Conservation (phyloP, 2,888 invertebrate genomes). For the Coenonympha glycerion region DNA sequence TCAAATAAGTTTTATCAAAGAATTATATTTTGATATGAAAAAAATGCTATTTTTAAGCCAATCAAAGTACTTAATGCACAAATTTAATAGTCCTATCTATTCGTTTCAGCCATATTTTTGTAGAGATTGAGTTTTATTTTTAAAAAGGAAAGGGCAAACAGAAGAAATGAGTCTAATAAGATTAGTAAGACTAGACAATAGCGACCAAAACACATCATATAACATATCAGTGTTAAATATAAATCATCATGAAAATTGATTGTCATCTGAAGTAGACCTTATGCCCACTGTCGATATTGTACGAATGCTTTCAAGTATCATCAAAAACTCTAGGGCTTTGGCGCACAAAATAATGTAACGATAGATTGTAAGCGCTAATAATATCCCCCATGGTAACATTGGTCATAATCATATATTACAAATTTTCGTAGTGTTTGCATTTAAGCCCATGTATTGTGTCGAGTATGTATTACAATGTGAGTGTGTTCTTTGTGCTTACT, state of each 20-base stretch:
- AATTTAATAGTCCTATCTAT: constrained; percentile 15
- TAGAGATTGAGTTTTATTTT: constrained; percentile 2
- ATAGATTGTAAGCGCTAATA: constrained; percentile 64
- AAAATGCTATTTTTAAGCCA: constrained; percentile 18
- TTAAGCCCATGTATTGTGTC: constrained; percentile 71
- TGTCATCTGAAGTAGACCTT: constrained; percentile 40
- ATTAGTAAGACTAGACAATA: constrained; percentile 39
- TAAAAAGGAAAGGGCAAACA: constrained; percentile 22
- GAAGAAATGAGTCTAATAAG: constrained; percentile 37
- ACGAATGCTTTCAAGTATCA: constrained; percentile 52
- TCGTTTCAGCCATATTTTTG: constrained; percentile 12
- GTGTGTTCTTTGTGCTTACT: constrained; percentile 59
- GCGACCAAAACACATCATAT: constrained; percentile 72
- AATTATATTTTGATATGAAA: constrained; percentile 24
- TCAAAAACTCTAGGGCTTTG: constrained; percentile 60
- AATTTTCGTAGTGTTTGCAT: constrained; percentile 72
- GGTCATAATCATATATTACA: constrained; percentile 69
- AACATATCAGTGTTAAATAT: constrained; percentile 67
- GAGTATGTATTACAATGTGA: constrained; percentile 62
- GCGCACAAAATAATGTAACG: constrained; percentile 63
- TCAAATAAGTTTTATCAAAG: constrained; percentile 20
- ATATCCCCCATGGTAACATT: constrained; percentile 62
- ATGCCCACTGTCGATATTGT: constrained; percentile 34
- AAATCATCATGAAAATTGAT: constrained; percentile 37
- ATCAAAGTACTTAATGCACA: constrained; percentile 14